phyloP scores from a whole-genome alignment of 2,888 invertebrate genomes.

The Pollenia amentaria region DNA sequence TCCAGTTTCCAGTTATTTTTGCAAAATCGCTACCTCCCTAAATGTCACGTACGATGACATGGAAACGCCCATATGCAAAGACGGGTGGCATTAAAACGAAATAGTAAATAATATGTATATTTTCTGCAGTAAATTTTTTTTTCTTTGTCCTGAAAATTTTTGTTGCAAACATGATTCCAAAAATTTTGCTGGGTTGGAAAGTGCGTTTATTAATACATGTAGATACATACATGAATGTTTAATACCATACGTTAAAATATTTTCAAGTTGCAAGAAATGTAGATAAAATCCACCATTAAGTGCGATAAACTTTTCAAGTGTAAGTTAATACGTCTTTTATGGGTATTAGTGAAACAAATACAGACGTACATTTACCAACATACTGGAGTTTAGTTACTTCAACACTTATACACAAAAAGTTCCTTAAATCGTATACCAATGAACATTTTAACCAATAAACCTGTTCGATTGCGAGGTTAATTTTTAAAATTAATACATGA shows the following conservation, averaged over 20 bases:
- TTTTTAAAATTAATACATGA: too few relatives aligned
- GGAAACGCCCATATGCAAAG: too few relatives aligned
- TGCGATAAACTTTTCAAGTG: constrained; percentile 66
- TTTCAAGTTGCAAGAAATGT: constrained; percentile 39
- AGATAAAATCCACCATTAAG: constrained; percentile 59
- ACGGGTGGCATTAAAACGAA: too few relatives aligned
- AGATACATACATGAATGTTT: not conserved
- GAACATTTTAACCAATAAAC: too few relatives aligned
- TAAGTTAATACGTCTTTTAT: constrained; percentile 68
- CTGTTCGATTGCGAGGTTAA: too few relatives aligned
- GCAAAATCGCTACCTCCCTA: too few relatives aligned
- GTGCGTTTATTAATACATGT: not conserved
- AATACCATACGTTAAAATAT: constrained; percentile 1
- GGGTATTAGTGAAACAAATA: constrained; percentile 58
- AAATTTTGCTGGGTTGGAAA: not conserved
- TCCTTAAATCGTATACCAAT: too few relatives aligned
- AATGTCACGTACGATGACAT: too few relatives aligned
- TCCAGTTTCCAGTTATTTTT: too few relatives aligned
- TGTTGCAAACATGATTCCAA: not conserved
- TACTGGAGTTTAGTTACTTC: not conserved
- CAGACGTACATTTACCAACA: constrained; percentile 19
- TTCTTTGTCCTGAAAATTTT: not conserved
- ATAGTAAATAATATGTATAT: too few relatives aligned
- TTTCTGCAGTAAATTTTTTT: too few relatives aligned
- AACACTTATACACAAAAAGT: not conserved